These are phyloP conservation scores for Tribolium madens DNA, from an alignment of 1,140 invertebrate genomes.

Conservation along the genomic window DNA sequence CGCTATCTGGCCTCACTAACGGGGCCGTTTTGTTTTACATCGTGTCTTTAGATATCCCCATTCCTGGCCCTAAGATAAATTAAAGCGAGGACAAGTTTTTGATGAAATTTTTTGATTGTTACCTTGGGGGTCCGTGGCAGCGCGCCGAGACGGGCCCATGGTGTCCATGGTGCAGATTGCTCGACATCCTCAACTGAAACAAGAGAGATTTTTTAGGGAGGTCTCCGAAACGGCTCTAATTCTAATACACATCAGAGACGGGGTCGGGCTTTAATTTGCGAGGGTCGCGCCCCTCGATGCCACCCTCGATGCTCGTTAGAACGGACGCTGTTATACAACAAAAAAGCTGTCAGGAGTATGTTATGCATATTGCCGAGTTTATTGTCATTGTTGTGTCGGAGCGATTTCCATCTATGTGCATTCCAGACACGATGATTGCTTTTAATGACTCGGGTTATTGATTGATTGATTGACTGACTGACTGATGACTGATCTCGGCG, in stretches of 20 bases:
- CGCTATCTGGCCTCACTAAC: no score
- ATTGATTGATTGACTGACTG: constrained; percentile 15
- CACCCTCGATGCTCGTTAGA: constrained; percentile 64
- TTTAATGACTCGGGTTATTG: constrained; percentile 13
- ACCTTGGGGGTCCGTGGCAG: constrained; percentile 64
- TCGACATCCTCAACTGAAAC: constrained; percentile 64
- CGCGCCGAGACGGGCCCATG: constrained; percentile 60
- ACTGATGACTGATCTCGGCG: background rate
- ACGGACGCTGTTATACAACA: constrained; percentile 57
- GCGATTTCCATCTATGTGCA: constrained; percentile 18
- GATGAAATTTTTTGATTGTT: no score
- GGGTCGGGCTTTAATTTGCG: constrained; percentile 62
- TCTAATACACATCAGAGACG: constrained; percentile 50
- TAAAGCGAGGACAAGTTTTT: no score
- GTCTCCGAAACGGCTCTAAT: constrained; percentile 28
- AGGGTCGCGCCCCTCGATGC: constrained; percentile 62
- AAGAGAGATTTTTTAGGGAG: constrained; percentile 39
- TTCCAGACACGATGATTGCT: constrained; percentile 8
- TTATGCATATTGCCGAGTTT: constrained; percentile 52
- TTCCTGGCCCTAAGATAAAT: no score
- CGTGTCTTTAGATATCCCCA: no score
- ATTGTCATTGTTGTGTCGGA: constrained; percentile 31
- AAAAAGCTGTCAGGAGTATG: constrained; percentile 56
- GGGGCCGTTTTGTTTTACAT: no score
- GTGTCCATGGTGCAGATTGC: constrained; percentile 61